Evolutionary conservation across 2,113 vertebrate genomes (phyloP).

Genomic region (Cochlearius cochlearius): DNA sequence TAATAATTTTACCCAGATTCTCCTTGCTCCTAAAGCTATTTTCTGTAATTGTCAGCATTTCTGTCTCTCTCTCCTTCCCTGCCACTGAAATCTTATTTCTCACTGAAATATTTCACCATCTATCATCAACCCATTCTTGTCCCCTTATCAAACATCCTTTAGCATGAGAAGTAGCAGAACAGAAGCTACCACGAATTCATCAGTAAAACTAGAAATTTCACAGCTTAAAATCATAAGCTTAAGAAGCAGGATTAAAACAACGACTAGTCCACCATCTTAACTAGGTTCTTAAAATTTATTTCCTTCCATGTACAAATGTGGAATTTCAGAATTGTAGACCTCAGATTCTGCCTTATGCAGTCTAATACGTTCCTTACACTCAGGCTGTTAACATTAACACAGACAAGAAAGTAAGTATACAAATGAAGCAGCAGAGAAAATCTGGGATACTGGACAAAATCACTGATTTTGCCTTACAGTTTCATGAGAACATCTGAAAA

Average conservation of each 20-base stretch:
- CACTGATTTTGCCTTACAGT: neutral
- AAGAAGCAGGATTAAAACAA: neutral
- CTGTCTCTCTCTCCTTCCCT: neutral
- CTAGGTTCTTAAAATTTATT: neutral
- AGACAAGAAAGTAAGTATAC: neutral
- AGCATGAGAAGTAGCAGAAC: neutral
- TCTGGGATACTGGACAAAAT: neutral
- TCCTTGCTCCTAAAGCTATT: neutral
- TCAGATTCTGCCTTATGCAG: neutral
- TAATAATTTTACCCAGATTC: neutral
- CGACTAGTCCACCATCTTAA: neutral
- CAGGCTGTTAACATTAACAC: neutral
- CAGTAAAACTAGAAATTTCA: neutral
- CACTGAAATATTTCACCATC: neutral
- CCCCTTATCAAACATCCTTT: neutral
- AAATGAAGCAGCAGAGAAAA: neutral
- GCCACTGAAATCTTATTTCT: neutral
- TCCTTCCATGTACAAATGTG: neutral
- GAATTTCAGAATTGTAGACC: neutral
- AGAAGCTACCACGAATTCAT: neutral
- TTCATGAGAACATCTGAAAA: neutral
- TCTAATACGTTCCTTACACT: neutral
- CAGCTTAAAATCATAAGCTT: neutral
- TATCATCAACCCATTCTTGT: neutral
- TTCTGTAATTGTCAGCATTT: neutral